Evolutionary conservation across 2,888 invertebrate genomes (phyloP).

Genomic region (Sicus ferrugineus): DNA sequence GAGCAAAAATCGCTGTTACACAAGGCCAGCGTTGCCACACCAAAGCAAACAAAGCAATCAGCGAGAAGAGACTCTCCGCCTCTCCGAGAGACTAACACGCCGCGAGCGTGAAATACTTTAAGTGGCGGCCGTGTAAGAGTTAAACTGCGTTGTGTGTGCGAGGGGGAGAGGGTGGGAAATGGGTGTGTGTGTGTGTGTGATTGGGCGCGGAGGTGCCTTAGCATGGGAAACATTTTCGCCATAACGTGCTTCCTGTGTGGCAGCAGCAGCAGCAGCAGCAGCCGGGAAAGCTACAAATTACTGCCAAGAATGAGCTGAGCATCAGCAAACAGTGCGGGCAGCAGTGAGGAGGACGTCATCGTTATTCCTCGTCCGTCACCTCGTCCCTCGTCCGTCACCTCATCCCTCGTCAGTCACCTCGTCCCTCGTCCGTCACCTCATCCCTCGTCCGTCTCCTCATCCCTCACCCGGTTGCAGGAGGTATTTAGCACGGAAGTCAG

Average conservation of each 20-base stretch:
- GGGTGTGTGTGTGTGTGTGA: constrained; percentile 35
- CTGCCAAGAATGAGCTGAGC: no score
- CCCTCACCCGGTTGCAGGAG: not conserved
- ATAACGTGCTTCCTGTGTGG: not conserved
- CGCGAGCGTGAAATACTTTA: constrained; percentile 35
- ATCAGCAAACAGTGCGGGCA: not conserved
- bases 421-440: not conserved
- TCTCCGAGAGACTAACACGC: constrained; percentile 42
- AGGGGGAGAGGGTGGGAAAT: constrained; percentile 11
- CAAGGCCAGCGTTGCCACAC: constrained; percentile 1
- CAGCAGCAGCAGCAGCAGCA: not conserved
- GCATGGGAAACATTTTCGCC: constrained; percentile 19
- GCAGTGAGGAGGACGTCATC: not conserved
- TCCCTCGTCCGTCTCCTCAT: not conserved
- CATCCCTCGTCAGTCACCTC: not conserved
- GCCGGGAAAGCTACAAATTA: not conserved
- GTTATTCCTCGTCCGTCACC: not conserved
- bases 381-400: not conserved
- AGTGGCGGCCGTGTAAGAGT: constrained; percentile 35
- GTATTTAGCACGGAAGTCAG: not conserved
- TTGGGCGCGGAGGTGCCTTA: constrained; percentile 37
- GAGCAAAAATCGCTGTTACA: not conserved
- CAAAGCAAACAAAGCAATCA: constrained; percentile 17
- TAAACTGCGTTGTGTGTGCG: constrained; percentile 11
- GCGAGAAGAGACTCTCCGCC: constrained; percentile 26